A percentile compares a stretch with the other conserved stretches of the same genome.
Evolutionary conservation across 2,888 invertebrate genomes (phyloP).

Genomic region (Rugalucina vietnamica): DNA sequence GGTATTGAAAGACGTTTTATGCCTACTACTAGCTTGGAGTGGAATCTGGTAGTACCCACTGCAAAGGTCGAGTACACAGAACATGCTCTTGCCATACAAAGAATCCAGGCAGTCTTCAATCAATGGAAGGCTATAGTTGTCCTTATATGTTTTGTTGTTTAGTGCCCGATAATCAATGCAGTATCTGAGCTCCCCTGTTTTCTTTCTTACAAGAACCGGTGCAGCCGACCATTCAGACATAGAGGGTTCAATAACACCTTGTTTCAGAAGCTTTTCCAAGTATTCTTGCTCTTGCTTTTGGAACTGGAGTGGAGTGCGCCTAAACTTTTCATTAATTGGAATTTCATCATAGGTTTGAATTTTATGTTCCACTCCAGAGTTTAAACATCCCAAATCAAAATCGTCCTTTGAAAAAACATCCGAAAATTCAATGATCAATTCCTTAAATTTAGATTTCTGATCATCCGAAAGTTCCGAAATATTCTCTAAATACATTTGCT

Average conservation of each 20-base stretch:
- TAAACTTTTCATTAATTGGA: neutral
- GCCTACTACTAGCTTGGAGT: neutral
- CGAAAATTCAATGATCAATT: neutral
- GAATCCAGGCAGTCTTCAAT: too few species aligned
- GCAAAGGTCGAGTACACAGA: too few species aligned
- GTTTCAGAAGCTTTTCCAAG: neutral
- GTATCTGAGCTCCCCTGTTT: neutral
- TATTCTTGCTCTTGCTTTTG: constrained; percentile 11
- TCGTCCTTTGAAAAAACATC: neutral
- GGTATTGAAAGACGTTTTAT: neutral
- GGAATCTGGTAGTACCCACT: constrained; percentile 21
- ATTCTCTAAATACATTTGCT: neutral
- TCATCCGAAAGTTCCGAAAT: neutral
- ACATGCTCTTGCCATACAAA: too few species aligned
- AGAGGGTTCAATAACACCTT: neutral
- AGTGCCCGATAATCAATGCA: too few species aligned
- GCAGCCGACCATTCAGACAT: neutral
- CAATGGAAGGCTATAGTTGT: too few species aligned
- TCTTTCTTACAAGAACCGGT: neutral
- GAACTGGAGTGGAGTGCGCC: neutral
- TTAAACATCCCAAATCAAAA: neutral
- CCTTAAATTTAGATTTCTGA: neutral
- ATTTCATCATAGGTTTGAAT: neutral
- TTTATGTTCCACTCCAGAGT: neutral
- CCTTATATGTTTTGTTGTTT: too few species aligned